Base-by-base conservation (phyloP, 2,888 invertebrate genomes). In the Saturnia japonica region DNA sequence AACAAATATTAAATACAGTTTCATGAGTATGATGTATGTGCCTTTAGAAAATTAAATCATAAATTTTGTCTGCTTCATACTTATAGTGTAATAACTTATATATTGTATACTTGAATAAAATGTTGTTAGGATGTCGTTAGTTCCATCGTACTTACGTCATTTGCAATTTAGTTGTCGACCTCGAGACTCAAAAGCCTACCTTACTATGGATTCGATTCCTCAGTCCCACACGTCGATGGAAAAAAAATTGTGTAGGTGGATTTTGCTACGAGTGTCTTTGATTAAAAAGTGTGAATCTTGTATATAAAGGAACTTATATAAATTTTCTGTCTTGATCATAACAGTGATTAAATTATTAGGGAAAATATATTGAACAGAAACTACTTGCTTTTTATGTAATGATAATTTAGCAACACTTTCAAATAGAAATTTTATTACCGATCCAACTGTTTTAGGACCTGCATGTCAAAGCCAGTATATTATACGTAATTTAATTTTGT, bases 121-220 rank as follows among this genome's bases (percentile, higher is more conserved):
- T 22, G 25, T 25, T 57, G 28, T 28, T 25, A 25, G 14, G 14
- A 28, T 19, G 57, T 60, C 57, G 28, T 28, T 60, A 80, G 74
- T 71, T 70, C 43, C 19, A 51, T 71, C 69, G 68, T 74, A 73
- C 72, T 72, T 74, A 71, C 67, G 72, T 74, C 68, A 73, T 74
- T 73, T 73, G 62, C 66, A 68, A 68, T 72, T 72, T 72, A 64
- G 68, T 69, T 71, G 74, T 68, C 68, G 74, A 74, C 81, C 81
- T 83, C 74, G 77, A 75, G 68, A 70, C 28, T 16, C 73, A 72
- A 72, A 72, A 72, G 71, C 74, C 78, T 74, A 76, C 74, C 72
- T 74, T 76, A 76, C 74, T 75, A 75, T 70, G 72, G 74, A 72
- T 77, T 76, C 72, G 71, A 71, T 75, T 72, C 74, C 73, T 68